Evolutionary conservation across 2,113 vertebrate genomes (phyloP), one percentile per base, ranked within the genome.

Genomic region (Hippocampus guttulatus): DNA sequence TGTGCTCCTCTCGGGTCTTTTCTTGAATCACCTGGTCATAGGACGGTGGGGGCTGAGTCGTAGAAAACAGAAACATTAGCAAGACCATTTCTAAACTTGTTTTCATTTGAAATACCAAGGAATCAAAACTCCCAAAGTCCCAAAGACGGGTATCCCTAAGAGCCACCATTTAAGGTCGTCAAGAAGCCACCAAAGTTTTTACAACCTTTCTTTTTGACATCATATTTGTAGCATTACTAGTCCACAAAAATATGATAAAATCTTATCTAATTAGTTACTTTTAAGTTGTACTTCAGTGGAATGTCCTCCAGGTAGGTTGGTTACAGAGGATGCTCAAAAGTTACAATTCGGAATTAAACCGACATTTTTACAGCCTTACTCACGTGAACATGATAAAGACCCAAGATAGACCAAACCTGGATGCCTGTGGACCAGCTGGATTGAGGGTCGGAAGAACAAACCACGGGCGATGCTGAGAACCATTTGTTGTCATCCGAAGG

Each of bases 1-100:
- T 87, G 79, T 93, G 94, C 49, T 94, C 94, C 87, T 94, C 94
- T 90, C 91, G 90, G 79, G 91, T 95, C 84, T 96, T 97, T 91
- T 98, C 95, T 90, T 95, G 93, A 87, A 98, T 95, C 88, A 97
- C 96, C 91, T 97, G 95, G 74, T 98, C 94, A 76, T 96, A 98
- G 9, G 95, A 95, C n/a, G 95, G 95, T 8, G 96, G 95, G 77
- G 90, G 94, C 95, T 95, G 76, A 76, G 91, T 90, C 81, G 90
- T 0, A 87, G 75, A 73, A 78, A 78, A 81, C 30, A 68, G 57
- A 69, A 20, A 18, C 64, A 25, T 66, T 47, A 64, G 33, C 63
- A 43, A 66, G 64, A 25, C 11, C 6, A 5, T n/a, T 41, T 38
- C 30, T 20, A 38, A 38, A 20, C 18, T 33, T 64, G 16, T 11